These are phyloP conservation scores for Heterohyrax brucei DNA, from an alignment of 2,797 vertebrate genomes.

Conservation along the genomic window DNA sequence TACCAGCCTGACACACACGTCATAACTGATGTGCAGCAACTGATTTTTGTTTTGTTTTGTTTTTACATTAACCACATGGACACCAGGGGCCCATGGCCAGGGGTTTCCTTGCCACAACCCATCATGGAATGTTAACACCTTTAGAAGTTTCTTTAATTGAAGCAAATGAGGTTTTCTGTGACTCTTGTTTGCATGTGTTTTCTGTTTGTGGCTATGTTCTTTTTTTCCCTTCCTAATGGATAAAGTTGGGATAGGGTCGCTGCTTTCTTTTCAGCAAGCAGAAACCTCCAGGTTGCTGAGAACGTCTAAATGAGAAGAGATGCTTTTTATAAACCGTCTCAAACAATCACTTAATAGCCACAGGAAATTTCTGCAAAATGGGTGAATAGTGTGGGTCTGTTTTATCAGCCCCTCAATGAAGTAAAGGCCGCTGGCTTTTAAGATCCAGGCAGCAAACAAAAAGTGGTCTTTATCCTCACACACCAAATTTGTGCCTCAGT, in stretches of 20 bases:
- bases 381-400: constrained; percentile 94
- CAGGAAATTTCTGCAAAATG: constrained; percentile 96
- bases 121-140: constrained; percentile 90
- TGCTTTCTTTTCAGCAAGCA: constrained; percentile 91
- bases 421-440: constrained; percentile 93
- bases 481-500: constrained; percentile 93
- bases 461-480: constrained; percentile 94
- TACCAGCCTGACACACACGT: not conserved
- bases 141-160: constrained; percentile 84
- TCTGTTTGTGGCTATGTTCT: rapidly evolving
- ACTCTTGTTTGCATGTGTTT: not conserved
- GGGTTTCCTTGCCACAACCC: not conserved
- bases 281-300: constrained; percentile 84
- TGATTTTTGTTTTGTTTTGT: not conserved
- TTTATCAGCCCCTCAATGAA: constrained; percentile 94
- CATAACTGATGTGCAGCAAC: not conserved
- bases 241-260: constrained; percentile 90
- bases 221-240: constrained; percentile 88
- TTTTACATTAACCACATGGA: not conserved
- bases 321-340: constrained; percentile 92
- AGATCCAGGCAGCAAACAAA: constrained; percentile 91
- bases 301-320: constrained; percentile 92
- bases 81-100: not conserved
- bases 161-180: constrained; percentile 62
- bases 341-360: constrained; percentile 98